Conservation (phyloP, 2,797 vertebrate species). For the Leptoclinus maculatus region DNA sequence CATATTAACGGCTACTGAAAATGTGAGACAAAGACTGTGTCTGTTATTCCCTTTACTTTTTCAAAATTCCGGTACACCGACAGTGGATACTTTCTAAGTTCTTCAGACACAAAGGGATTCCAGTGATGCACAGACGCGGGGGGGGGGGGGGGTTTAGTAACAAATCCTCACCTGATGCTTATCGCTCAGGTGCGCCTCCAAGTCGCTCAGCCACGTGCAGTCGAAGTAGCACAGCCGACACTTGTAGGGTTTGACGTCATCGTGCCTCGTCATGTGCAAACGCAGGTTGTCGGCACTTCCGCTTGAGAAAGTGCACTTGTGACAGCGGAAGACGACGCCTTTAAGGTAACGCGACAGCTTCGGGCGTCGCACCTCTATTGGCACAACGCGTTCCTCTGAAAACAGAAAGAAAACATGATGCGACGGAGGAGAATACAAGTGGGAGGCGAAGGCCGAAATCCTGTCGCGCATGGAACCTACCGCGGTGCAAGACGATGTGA, state of each 20-base stretch:
- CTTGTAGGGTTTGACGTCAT: slow-evolving; percentile 89
- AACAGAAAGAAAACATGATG: background rate
- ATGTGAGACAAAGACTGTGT: slow-evolving; percentile 4
- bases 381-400: slow-evolving; percentile 92
- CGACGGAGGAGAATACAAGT: rapidly evolving
- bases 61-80: slow-evolving; percentile 1
- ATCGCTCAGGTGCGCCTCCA: slow-evolving; percentile 90
- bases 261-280: slow-evolving; percentile 90
- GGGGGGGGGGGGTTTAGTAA: background rate
- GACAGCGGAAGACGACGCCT: slow-evolving; percentile 93
- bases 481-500: slow-evolving; percentile 93
- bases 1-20: background rate
- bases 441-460: background rate
- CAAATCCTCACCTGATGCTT: slow-evolving; percentile 78
- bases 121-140: background rate
- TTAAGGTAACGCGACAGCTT: slow-evolving; percentile 91
- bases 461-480: slow-evolving; percentile 71
- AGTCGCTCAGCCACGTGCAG: slow-evolving; percentile 87
- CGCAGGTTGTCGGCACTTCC: slow-evolving; percentile 90
- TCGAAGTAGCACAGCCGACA: slow-evolving; percentile 95
- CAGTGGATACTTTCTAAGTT: background rate
- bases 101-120: slow-evolving; percentile 22
- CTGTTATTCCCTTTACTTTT: background rate
- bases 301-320: slow-evolving; percentile 94
- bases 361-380: slow-evolving; percentile 92